Conservation (phyloP, 1,140 invertebrate species). For the Vollenhovia emeryi region DNA sequence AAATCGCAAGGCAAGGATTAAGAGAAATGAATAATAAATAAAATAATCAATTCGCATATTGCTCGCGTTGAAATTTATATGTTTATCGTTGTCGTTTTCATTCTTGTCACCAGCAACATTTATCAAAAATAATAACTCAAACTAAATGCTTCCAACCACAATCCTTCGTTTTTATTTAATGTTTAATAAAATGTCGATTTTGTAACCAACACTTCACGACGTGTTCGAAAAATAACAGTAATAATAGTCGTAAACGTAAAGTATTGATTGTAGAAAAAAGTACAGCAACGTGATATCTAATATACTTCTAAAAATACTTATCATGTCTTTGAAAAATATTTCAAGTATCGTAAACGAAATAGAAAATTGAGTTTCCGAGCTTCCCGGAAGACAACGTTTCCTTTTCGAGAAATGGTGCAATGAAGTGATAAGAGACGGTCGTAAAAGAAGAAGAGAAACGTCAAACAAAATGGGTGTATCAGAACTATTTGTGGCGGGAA, state of each 20-base stretch:
- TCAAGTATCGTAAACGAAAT: conserved; percentile 51
- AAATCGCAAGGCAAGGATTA: neutral
- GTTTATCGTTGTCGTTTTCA: neutral
- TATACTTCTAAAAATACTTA: conserved; percentile 6
- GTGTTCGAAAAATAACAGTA: neutral
- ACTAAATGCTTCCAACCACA: neutral
- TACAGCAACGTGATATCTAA: neutral
- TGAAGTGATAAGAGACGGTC: conserved; percentile 34
- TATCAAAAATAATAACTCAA: neutral
- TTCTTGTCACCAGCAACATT: neutral
- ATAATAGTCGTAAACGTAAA: neutral
- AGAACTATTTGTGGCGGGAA: conserved; percentile 49
- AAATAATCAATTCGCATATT: neutral
- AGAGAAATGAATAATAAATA: neutral
- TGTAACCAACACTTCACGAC: neutral
- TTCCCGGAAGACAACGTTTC: conserved; percentile 27
- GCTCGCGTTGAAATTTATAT: neutral
- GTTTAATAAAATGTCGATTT: neutral
- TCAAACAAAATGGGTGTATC: conserved; percentile 46
- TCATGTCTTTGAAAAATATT: conserved; percentile 39
- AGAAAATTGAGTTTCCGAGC: conserved; percentile 51
- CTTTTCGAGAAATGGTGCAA: conserved; percentile 43
- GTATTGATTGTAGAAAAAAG: neutral
- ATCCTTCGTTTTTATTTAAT: neutral
- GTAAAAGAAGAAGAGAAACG: conserved; percentile 28